phyloP scores from a whole-genome alignment of 2,113 vertebrate species.

The Limanda limanda region DNA sequence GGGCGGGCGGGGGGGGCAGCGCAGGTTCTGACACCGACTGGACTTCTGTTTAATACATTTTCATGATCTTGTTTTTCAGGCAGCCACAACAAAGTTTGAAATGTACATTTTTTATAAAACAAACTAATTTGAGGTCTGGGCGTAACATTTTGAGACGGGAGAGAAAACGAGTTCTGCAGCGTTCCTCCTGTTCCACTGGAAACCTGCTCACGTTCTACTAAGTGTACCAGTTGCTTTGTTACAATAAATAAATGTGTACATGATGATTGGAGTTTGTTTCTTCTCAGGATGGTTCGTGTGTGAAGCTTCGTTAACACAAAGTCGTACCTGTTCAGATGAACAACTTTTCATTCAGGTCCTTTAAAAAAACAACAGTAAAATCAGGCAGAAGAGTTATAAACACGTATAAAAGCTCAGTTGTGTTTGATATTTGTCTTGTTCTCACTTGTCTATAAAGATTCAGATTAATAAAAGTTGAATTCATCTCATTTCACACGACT shows the following conservation, averaged over 20 bases:
- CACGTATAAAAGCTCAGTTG: too few species aligned
- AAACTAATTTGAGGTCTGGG: constrained; percentile 53
- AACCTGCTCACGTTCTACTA: constrained; percentile 87
- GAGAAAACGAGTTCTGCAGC: constrained; percentile 42
- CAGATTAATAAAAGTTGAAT: too few species aligned
- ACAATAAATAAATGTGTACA: constrained; percentile 89
- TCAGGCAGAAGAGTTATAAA: too few species aligned
- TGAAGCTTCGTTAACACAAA: too few species aligned
- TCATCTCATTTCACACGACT: too few species aligned
- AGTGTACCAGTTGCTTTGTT: constrained; percentile 98
- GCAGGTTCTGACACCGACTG: constrained; percentile 86
- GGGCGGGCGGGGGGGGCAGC: constrained; percentile 71
- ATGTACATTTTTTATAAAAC: constrained; percentile 87
- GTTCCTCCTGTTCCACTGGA: constrained; percentile 86
- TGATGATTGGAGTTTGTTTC: constrained; percentile 17
- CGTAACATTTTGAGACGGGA: constrained; percentile 61
- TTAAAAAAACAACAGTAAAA: too few species aligned
- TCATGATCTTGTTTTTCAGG: constrained; percentile 90
- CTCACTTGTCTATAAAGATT: too few species aligned
- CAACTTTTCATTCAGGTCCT: too few species aligned
- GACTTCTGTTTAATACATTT: constrained; percentile 64
- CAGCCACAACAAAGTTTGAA: constrained; percentile 89
- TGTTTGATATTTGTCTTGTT: too few species aligned
- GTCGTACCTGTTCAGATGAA: too few species aligned
- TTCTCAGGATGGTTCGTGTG: too few species aligned